These are phyloP conservation scores for Mormyrops boulengeri DNA, from an alignment of 2,797 vertebrate genomes.

Conservation along the genomic window DNA sequence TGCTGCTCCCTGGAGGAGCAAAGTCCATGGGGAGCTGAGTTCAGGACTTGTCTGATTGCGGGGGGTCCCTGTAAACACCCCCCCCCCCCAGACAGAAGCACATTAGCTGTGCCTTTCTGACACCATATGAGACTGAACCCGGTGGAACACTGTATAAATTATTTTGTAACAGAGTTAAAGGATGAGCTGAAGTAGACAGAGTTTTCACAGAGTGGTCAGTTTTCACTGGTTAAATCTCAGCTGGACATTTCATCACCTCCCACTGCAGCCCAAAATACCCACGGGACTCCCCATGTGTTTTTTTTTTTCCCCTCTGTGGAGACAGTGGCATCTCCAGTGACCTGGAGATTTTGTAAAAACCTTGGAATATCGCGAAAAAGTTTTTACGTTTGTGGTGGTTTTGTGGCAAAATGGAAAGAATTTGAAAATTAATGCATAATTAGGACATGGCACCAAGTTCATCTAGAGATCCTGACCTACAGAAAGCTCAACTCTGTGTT, in stretches of 20 bases:
- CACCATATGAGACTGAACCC: background rate
- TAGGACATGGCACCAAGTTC: background rate
- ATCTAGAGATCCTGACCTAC: background rate
- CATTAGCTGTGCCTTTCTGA: background rate
- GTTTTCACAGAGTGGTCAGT: too few species aligned
- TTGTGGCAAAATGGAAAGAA: background rate
- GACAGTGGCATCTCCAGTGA: background rate
- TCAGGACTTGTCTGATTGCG: background rate
- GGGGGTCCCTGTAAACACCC: background rate
- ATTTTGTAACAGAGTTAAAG: background rate
- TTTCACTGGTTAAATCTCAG: background rate
- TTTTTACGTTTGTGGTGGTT: background rate
- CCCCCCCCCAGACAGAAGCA: background rate
- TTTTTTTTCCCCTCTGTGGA: background rate
- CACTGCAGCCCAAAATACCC: background rate
- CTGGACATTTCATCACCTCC: background rate
- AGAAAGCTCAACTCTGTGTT: background rate
- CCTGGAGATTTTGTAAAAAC: background rate
- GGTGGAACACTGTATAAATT: background rate
- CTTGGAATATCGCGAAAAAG: background rate
- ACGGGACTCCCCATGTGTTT: background rate
- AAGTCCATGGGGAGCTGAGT: background rate
- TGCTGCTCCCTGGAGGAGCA: background rate
- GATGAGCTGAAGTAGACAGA: conserved; percentile 34
- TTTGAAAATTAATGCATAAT: background rate